These are phyloP conservation scores for Eupsilia transversa DNA, from an alignment of 2,888 invertebrate genomes.

Conservation along the genomic window DNA sequence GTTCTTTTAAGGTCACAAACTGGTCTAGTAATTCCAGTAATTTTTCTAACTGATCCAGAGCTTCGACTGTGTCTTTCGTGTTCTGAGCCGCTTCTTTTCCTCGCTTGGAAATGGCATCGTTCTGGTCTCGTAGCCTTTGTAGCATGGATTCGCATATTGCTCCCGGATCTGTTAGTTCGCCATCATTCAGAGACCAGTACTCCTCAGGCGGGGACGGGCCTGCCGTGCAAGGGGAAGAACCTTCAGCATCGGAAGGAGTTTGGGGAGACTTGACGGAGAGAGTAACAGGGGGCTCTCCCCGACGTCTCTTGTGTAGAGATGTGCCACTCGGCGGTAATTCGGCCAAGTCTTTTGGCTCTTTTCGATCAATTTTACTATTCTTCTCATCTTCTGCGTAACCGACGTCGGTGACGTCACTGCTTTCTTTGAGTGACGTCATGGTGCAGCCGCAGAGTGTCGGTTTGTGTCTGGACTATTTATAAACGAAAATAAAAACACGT, in stretches of 20 bases:
- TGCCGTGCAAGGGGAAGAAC: slow-evolving; percentile 86
- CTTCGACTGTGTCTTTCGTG: slow-evolving; percentile 91
- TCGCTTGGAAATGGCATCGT: slow-evolving; percentile 87
- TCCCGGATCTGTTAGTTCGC: slow-evolving; percentile 80
- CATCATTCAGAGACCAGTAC: slow-evolving; percentile 77
- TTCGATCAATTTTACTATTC: slow-evolving; percentile 63
- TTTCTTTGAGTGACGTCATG: slow-evolving; percentile 83
- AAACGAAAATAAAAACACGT: slow-evolving; percentile 85
- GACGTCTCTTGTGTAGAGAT: slow-evolving; percentile 85
- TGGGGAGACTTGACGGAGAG: slow-evolving; percentile 83
- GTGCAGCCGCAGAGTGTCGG: slow-evolving; percentile 69
- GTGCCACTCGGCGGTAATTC: slow-evolving; percentile 86
- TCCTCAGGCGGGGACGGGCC: slow-evolving; percentile 83
- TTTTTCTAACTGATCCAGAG: slow-evolving; percentile 95
- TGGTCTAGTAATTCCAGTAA: slow-evolving; percentile 94
- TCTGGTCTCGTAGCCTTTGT: slow-evolving; percentile 82
- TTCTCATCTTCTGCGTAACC: slow-evolving; percentile 66
- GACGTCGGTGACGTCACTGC: slow-evolving; percentile 78
- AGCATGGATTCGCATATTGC: slow-evolving; percentile 84
- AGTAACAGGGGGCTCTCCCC: slow-evolving; percentile 85
- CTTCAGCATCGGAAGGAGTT: slow-evolving; percentile 85
- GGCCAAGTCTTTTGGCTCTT: slow-evolving; percentile 77
- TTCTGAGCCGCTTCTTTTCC: slow-evolving; percentile 90
- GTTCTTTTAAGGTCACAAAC: slow-evolving; percentile 93
- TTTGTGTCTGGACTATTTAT: slow-evolving; percentile 83